Percentiles rank a stretch among this genome's conserved stretches.
Conservation (phyloP, 2,888 invertebrate species). For the Agrochola litura region DNA sequence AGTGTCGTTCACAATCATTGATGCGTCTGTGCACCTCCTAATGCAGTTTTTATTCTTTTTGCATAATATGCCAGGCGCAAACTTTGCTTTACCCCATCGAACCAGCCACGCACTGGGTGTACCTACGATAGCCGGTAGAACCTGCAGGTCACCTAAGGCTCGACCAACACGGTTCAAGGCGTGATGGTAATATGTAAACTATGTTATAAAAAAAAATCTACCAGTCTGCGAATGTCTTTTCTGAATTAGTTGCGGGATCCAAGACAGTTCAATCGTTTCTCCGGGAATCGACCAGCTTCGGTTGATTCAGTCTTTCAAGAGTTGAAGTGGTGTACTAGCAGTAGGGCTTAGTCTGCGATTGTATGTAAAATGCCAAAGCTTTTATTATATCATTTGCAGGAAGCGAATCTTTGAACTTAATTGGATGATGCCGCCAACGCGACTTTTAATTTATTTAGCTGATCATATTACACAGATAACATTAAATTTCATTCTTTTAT, state of each 20-base stretch:
- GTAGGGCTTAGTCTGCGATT: neutral
- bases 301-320: neutral
- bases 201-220: slow-evolving; percentile 1
- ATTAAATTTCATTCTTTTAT: neutral
- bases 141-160: neutral
- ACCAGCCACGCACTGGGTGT: slow-evolving; percentile 6
- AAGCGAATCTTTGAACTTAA: slow-evolving; percentile 17
- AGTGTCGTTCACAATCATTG: neutral
- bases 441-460: neutral
- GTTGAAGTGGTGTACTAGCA: neutral
- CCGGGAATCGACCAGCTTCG: neutral
- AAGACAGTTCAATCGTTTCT: neutral
- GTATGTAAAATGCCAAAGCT: slow-evolving; percentile 5
- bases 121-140: neutral
- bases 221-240: slow-evolving; percentile 4
- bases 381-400: neutral
- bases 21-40: slow-evolving; percentile 10
- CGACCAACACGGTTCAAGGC: neutral
- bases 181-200: slow-evolving; percentile 19
- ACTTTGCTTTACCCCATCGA: slow-evolving; percentile 16
- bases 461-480: neutral
- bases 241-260: neutral
- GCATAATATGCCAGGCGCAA: slow-evolving; percentile 39
- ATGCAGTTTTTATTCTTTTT: slow-evolving; percentile 40
- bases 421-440: neutral